A percentile compares a stretch with the other conserved stretches of the same genome.
These are phyloP conservation scores for Eulemur coronatus DNA, from an alignment of 2,797 vertebrate species.

Conservation along the genomic window DNA sequence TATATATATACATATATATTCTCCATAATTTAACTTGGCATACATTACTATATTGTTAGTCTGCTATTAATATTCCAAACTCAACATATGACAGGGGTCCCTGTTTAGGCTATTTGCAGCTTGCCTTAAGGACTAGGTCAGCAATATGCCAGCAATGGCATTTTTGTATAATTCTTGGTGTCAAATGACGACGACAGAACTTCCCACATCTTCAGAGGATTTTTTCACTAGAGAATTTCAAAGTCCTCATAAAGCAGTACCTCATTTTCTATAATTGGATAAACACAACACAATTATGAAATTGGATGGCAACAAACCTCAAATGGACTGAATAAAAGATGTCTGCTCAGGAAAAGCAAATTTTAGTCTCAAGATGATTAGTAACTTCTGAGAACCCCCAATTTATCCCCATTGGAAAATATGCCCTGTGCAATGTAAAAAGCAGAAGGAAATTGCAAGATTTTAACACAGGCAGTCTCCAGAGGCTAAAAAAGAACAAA, in stretches of 20 bases:
- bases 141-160: not conserved
- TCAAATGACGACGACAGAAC: constrained; percentile 4
- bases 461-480: constrained; percentile 24
- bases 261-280: not conserved
- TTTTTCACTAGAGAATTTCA: constrained; percentile 10
- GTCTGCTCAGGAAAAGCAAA: not conserved
- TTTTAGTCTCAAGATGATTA: not conserved
- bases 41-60: not conserved
- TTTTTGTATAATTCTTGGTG: constrained; percentile 3
- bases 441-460: constrained; percentile 1
- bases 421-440: not conserved
- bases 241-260: not conserved
- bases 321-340: not conserved
- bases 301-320: constrained; percentile 7
- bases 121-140: not conserved
- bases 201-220: not conserved
- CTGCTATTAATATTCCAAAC: not conserved
- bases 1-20: not conserved
- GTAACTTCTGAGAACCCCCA: not conserved
- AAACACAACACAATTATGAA: constrained; percentile 5
- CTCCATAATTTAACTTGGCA: not conserved
- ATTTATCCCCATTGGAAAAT: constrained; percentile 4
- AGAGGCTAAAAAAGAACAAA: not conserved
- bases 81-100: not conserved
- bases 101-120: not conserved